Evolutionary conservation across 1,140 invertebrate species (phyloP).

Genomic region (Drosophila bocqueti): DNA sequence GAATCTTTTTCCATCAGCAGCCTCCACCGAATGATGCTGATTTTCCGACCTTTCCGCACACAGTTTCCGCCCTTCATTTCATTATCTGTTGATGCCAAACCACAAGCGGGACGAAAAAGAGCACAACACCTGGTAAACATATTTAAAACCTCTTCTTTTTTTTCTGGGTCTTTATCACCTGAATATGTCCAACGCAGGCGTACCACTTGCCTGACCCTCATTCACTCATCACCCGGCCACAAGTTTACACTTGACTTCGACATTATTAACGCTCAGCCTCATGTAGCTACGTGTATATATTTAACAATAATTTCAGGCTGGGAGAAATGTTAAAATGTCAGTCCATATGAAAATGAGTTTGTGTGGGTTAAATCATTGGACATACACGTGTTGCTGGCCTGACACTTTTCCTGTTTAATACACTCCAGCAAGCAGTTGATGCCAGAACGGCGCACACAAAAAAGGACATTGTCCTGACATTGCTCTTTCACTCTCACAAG

Average conservation of each 20-base stretch:
- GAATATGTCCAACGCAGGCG: constrained; percentile 24
- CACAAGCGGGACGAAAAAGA: constrained; percentile 30
- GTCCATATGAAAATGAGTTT: not conserved
- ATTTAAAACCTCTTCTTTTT: constrained; percentile 43
- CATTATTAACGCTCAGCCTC: constrained; percentile 50
- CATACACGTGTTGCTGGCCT: constrained; percentile 58
- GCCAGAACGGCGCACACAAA: constrained; percentile 7
- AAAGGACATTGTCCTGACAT: constrained; percentile 38
- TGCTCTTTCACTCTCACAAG: not conserved
- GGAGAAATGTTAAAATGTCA: constrained; percentile 10
- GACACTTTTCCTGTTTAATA: constrained; percentile 58
- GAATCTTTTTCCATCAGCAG: constrained; percentile 8
- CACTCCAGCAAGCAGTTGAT: constrained; percentile 25
- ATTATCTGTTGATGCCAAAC: constrained; percentile 53
- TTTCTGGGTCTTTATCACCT: constrained; percentile 42
- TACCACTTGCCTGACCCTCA: constrained; percentile 2
- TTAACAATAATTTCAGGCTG: constrained; percentile 32
- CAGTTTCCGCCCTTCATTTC: constrained; percentile 47
- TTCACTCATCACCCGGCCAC: constrained; percentile 42
- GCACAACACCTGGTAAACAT: constrained; percentile 49
- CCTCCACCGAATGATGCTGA: not conserved
- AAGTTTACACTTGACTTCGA: constrained; percentile 61
- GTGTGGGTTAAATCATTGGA: constrained; percentile 43
- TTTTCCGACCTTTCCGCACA: constrained; percentile 32
- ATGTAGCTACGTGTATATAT: constrained; percentile 17